Evolutionary conservation across 2,888 invertebrate species (phyloP), one percentile per base, ranked within the genome.

Genomic region (Crematogaster levior): DNA sequence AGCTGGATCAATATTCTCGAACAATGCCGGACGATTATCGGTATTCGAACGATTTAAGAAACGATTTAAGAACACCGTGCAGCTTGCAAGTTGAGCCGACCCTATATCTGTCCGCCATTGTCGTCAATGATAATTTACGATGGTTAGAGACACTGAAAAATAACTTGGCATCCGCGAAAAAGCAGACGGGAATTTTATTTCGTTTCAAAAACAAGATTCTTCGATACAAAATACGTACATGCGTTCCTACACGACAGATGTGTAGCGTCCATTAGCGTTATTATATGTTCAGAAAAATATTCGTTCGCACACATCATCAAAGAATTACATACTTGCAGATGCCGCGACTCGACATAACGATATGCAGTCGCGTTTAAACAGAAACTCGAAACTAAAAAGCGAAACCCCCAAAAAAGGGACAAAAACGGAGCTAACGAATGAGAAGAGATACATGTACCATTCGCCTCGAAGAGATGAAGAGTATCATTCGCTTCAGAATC

Each of bases 81-180:
- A 27, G 40, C 6, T 3, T 18, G 51, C 51, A 37, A 34, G 21
- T 18, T 53, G 18, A 53, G 37, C 70, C 21, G 15, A 37, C 15
- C 37, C 24, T 5, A 15, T 18, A 56, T 24, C 53, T 56, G 24
- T 4, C 27, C 21, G 58, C 12, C 60, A 12, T 74, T 61, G 61
- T 46, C 61, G 34, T 74, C 46, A 34, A 30, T 27, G 61, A 46
- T 61, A 74, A 61, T 61, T 61, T 61, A 43, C 21, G 43, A 61
- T n/a, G 53, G 37, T 40, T 72, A 53, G 27, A 66, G 46, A 24
- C 12, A 70, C 34, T 21, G 34, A 51, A 51, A 18, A 51, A 37
- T 51, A 43, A 30, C 40, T 43, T 60, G 21, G 15, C 40, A 48
- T 68, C 30, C 15, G 30, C 30, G 27, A 27, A 27, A 56, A 10